Evolutionary conservation across 2,888 invertebrate species (phyloP).

Genomic region (Conistra vaccinii): DNA sequence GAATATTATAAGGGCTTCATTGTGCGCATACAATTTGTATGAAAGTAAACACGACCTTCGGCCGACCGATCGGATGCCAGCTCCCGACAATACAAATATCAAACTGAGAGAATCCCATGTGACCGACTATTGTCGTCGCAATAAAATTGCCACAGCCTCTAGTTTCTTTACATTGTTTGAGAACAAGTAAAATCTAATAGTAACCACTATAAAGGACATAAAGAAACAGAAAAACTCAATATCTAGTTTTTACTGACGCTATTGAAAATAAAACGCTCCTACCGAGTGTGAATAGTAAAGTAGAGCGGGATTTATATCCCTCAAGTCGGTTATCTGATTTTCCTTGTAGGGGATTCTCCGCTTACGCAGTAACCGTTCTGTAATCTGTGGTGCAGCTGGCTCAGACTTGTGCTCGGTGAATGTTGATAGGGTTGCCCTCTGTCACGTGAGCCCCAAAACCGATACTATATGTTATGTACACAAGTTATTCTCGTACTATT

Average conservation of each 20-base stretch:
- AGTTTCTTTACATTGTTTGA: conserved; percentile 70
- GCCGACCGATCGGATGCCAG: conserved; percentile 67
- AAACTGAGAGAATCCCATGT: conserved; percentile 68
- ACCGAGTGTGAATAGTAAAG: not conserved
- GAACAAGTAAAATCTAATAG: conserved; percentile 70
- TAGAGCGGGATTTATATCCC: not conserved
- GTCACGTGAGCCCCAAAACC: conserved; percentile 4
- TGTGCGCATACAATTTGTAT: conserved; percentile 71
- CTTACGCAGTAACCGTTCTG: conserved; percentile 1
- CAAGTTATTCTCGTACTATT: not conserved
- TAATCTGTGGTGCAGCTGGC: conserved; percentile 22
- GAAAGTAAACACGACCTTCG: conserved; percentile 68
- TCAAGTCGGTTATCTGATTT: not conserved
- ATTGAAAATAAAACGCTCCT: conserved; percentile 12
- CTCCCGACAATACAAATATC: conserved; percentile 61
- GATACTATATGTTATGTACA: not conserved
- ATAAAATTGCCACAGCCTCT: conserved; percentile 69
- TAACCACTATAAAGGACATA: conserved; percentile 49
- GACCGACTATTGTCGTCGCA: conserved; percentile 71
- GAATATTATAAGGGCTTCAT: conserved; percentile 63
- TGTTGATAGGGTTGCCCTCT: conserved; percentile 4
- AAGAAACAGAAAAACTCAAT: conserved; percentile 44
- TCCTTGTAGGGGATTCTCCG: not conserved
- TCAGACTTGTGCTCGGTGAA: not conserved
- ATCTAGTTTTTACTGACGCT: conserved; percentile 16